These are phyloP conservation scores for Gasteruption jaculator DNA, from an alignment of 2,888 invertebrate genomes.

Conservation along the genomic window DNA sequence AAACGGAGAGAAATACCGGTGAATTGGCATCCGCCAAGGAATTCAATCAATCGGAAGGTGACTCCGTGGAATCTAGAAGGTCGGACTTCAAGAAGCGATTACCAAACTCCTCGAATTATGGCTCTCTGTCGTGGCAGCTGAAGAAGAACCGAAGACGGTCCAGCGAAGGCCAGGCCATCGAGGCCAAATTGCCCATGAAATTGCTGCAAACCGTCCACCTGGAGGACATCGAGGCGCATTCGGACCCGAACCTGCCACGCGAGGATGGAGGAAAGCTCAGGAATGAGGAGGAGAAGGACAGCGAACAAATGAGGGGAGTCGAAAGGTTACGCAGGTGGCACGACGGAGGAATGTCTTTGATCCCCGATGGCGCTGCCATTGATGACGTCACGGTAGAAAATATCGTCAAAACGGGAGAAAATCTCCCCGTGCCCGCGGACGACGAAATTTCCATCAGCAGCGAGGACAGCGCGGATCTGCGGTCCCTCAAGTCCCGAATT, in stretches of 20 bases:
- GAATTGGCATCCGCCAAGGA: conserved; percentile 32
- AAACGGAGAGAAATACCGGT: conserved; percentile 37
- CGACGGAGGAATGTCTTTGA: conserved; percentile 30
- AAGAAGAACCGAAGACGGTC: conserved; percentile 39
- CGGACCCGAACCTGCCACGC: conserved; percentile 41
- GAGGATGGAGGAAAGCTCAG: conserved; percentile 25
- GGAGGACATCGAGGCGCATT: conserved; percentile 28
- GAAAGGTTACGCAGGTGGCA: conserved; percentile 35
- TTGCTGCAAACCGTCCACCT: conserved; percentile 22
- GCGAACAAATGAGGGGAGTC: conserved; percentile 7
- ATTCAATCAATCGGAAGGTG: conserved; percentile 15
- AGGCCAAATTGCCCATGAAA: conserved; percentile 20
- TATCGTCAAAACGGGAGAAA: too few relatives aligned
- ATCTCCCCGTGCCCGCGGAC: too few relatives aligned
- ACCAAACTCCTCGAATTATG: conserved; percentile 28
- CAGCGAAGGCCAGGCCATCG: conserved; percentile 40
- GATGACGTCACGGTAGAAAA: too few relatives aligned
- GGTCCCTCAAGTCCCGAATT: conserved; percentile 39
- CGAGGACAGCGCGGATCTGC: conserved; percentile 41
- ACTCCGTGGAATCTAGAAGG: not conserved
- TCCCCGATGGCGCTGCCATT: too few relatives aligned
- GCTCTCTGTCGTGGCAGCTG: conserved; percentile 34
- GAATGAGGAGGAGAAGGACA: conserved; percentile 18
- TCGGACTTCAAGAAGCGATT: not conserved
- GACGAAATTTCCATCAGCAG: conserved; percentile 30